Conservation (phyloP, 2,797 vertebrate genomes). For the Etheostoma nigrum region DNA sequence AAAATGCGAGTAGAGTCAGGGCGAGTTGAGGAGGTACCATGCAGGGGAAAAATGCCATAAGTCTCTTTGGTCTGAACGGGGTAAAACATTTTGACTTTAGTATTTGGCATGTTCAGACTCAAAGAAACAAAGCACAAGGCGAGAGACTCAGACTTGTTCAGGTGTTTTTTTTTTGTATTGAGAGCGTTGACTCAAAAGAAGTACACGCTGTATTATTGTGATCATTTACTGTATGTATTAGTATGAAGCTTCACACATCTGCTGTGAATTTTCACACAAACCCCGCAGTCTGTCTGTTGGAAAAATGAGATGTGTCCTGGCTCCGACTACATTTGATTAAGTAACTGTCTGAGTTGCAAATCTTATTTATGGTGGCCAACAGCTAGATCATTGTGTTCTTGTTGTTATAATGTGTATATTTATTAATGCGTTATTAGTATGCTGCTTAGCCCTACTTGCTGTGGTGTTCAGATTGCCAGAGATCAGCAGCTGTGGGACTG, state of each 20-base stretch:
- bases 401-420: no score
- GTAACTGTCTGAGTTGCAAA: slow-evolving; percentile 20
- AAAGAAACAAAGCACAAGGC: neutral
- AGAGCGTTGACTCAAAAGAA: neutral
- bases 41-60: no score
- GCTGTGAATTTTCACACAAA: slow-evolving; percentile 63
- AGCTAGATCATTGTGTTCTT: neutral
- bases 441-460: neutral
- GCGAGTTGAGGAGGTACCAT: no score
- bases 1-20: no score
- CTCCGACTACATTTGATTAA: slow-evolving; percentile 25
- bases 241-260: slow-evolving; percentile 52
- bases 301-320: slow-evolving; percentile 11
- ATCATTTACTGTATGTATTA: slow-evolving; percentile 12
- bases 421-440: neutral
- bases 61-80: neutral
- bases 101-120: slow-evolving; percentile 9
- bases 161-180: neutral
- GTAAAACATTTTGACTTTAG: slow-evolving; percentile 23
- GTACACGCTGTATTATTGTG: slow-evolving; percentile 5
- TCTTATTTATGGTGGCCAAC: neutral
- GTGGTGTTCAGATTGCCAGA: neutral
- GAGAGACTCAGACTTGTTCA: neutral
- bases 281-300: slow-evolving; percentile 37
- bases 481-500: neutral